Base-by-base conservation (phyloP, 2,888 invertebrate genomes). In the Anticlea derivata region DNA sequence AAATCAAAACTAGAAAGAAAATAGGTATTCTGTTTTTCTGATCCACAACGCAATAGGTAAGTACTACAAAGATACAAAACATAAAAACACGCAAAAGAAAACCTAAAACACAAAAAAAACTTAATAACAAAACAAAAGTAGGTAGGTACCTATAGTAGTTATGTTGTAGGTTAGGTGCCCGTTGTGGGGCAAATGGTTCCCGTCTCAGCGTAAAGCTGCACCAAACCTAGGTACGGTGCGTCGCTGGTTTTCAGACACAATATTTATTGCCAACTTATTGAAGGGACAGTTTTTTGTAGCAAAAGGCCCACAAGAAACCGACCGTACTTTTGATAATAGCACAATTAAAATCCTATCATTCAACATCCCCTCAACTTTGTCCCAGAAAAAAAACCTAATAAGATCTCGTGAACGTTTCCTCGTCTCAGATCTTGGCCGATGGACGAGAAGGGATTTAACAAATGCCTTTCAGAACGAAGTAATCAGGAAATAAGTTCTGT, bases 301-400 rank as follows among this genome's bases (percentile, higher is more conserved):
- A 5, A 24, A 24, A 11, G 3, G 13, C 7, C 13, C 17, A 33
- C 13, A 17, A n/a, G 6, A n/a, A 1, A 10, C n/a, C 12, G 7
- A 17, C 30, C 13, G 7, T 43, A 33, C n/a, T 26, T 33, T 17
- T 10, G 17, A 26, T 34, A 20, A 34, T 11, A 5, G 17, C 11
- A 44, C 17, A 26, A 47, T 50, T 58, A 52, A 51, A 58, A 40
- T 55, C 47, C 52, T 50, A 58, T 52, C 52, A 55, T 52, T 39
- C 41, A 55, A 41, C 39, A 49, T 50, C 44, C 29, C 30, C 4
- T 47, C 33, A 60, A 55, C 49, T 59, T 50, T 44, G 46, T 44
- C 29, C 34, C 37, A 53, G 50, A 62, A 63, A 68, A 63, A 68
- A 63, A 58, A 63, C 56, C 47, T 60, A 65, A 67, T 63, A 63